Conservation (phyloP, 2,113 vertebrate species). For the rabbit (Oryctolagus cuniculus) region DNA sequence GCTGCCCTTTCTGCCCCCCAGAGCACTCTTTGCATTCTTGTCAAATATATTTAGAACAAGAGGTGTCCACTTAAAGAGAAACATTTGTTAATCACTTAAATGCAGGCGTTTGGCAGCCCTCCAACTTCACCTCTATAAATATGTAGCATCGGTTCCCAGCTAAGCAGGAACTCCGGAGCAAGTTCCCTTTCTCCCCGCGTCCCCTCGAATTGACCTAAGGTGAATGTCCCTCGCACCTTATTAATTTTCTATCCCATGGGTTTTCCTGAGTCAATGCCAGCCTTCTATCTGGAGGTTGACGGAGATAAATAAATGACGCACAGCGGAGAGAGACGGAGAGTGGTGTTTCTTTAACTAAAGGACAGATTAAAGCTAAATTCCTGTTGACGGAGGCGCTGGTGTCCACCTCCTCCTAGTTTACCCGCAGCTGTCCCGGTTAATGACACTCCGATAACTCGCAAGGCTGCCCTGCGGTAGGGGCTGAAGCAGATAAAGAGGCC, state of each 20-base stretch:
- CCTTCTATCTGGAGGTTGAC: slow-evolving; percentile 78
- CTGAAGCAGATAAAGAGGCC: slow-evolving; percentile 80
- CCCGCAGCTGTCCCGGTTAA: slow-evolving; percentile 87
- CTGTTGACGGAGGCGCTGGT: slow-evolving; percentile 85
- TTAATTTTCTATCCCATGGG: slow-evolving; percentile 73
- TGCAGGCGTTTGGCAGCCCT: slow-evolving; percentile 89
- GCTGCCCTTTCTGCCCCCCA: slow-evolving; percentile 86
- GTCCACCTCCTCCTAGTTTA: slow-evolving; percentile 87
- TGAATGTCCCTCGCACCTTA: slow-evolving; percentile 69
- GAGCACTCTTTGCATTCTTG: slow-evolving; percentile 90
- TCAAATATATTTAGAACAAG: slow-evolving; percentile 94
- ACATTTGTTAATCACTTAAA: slow-evolving; percentile 92
- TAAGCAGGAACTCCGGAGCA: slow-evolving; percentile 78
- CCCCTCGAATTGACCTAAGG: slow-evolving; percentile 78
- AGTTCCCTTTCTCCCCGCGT: slow-evolving; percentile 30
- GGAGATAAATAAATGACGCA: slow-evolving; percentile 81
- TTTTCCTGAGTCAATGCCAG: slow-evolving; percentile 62
- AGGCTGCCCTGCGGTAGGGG: slow-evolving; percentile 81
- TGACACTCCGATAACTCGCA: slow-evolving; percentile 87
- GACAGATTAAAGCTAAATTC: slow-evolving; percentile 88
- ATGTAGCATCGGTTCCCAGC: slow-evolving; percentile 86
- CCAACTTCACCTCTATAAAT: slow-evolving; percentile 92
- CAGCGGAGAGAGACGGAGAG: neutral
- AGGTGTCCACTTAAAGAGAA: slow-evolving; percentile 93
- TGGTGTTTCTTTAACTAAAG: slow-evolving; percentile 84